A percentile compares a stretch with the other conserved stretches of the same genome.
Conservation (phyloP, 2,797 vertebrate genomes). For the Manis crassicaudata region DNA sequence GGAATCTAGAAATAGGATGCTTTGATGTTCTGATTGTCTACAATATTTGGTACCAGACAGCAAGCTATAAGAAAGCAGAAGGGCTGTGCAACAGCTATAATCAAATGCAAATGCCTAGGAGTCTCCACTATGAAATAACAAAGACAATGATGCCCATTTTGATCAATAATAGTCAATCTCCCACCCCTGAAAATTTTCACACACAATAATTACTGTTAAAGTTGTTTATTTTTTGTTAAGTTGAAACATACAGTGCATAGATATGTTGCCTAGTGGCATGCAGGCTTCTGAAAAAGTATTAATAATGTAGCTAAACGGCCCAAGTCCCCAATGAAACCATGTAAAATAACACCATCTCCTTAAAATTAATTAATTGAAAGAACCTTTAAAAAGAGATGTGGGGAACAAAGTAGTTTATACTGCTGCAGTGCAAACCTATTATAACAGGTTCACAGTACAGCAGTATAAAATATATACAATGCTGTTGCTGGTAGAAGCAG, state of each 20-base stretch:
- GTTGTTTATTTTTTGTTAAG: conserved; percentile 41
- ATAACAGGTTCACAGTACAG: background rate
- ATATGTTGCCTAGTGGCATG: conserved; percentile 9
- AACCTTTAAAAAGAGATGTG: conserved; percentile 37
- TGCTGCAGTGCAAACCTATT: conserved; percentile 1
- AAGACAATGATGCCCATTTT: conserved; percentile 52
- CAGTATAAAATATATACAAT: conserved; percentile 8
- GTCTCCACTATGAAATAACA: conserved; percentile 38
- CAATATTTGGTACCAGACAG: conserved; percentile 56
- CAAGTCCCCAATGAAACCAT: background rate
- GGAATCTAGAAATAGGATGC: conserved; percentile 49
- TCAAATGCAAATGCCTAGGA: conserved; percentile 62
- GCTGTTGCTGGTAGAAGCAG: background rate
- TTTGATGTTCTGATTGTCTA: conserved; percentile 46
- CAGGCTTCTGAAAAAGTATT: conserved; percentile 48
- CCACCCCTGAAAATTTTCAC: conserved; percentile 54
- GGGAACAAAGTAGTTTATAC: conserved; percentile 18
- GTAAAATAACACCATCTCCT: conserved; percentile 53
- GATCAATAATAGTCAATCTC: conserved; percentile 38
- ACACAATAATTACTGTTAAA: conserved; percentile 56
- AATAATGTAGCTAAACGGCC: conserved; percentile 48
- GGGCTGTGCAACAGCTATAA: conserved; percentile 51
- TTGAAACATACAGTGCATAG: conserved; percentile 35
- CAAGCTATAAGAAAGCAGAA: conserved; percentile 47
- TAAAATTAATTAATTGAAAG: conserved; percentile 61